These are phyloP conservation scores for Oceanodroma leucorhoa DNA, from an alignment of 2,797 vertebrate genomes.

Conservation along the genomic window DNA sequence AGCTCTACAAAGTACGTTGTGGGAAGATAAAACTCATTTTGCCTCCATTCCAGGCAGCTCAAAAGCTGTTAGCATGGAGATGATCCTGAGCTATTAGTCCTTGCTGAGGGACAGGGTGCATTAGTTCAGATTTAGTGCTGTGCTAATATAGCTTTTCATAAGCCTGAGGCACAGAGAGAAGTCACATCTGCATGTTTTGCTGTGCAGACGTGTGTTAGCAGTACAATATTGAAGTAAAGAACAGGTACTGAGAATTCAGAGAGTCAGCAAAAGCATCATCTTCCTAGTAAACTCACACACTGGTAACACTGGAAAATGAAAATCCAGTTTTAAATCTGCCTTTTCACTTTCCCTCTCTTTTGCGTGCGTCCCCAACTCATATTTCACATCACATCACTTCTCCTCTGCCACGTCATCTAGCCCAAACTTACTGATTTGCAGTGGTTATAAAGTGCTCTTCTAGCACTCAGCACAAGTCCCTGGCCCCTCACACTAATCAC, in stretches of 20 bases:
- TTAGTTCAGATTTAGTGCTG: neutral
- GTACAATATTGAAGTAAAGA: neutral
- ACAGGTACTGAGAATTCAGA: neutral
- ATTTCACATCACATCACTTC: neutral
- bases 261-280: neutral
- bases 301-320: neutral
- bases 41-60: neutral
- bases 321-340: neutral
- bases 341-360: neutral
- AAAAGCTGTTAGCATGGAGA: conserved; percentile 1
- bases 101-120: neutral
- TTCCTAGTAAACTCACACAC: neutral
- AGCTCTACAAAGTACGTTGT: neutral
- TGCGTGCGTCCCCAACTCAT: neutral
- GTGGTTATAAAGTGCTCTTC: neutral
- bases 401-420: neutral
- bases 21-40: conserved; percentile 30
- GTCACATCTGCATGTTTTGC: neutral
- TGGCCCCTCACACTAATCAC: neutral
- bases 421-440: neutral
- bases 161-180: neutral
- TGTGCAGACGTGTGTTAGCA: neutral
- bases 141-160: neutral
- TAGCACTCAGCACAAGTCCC: neutral
- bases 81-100: neutral